Base-by-base conservation (phyloP, 1,140 invertebrate genomes). In the Heterodera schachtii region DNA sequence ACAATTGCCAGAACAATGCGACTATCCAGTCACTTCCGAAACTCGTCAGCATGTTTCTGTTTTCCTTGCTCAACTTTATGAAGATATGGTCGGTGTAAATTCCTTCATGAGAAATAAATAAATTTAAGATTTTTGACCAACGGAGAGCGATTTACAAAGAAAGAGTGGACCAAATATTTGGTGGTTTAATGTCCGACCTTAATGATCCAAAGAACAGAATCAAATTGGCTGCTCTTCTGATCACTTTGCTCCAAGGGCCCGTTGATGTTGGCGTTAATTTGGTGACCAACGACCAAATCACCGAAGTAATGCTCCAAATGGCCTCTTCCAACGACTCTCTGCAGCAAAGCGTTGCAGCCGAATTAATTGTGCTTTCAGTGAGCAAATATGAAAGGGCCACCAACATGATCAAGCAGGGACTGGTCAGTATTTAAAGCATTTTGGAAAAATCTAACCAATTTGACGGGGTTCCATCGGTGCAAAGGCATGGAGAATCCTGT, bases 231-330 rank as follows among this genome's bases (percentile, higher is more conserved):
- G 94, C 95, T 8, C 94, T 95, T 1, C 94, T 99, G 52, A 98
- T 96, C 6, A 94, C 95, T 6, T 91, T 99, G 13, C 91, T 99
- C 0, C 92, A 94, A 87, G 91, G 91, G 82, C 85, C 78, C 43
- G 81, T 85, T 16, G 84, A 86, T 60, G 67, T 75, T 41, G 79
- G 78, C 67, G 44, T 83, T 89, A 93, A 93, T 83, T 93, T 98
- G 77, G 93, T 99, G 47, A 94, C 94, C 13, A 94, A 94, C 90
- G 95, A 96, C 85, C 96, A 96, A 41, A 94, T 99, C 82, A 92
- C 98, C 76, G 94, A 98, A 90, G 97, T 99, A 94, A 97, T 99
- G 90, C 91, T 99, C 19, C 94, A 95, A 7, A 96, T 99, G 95
- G 97, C 97, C 13, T 94, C 94, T 73, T 95, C 94, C 64, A 92